Base-by-base conservation (phyloP, 1,140 invertebrate genomes). In the Drosophila oshimai region DNA sequence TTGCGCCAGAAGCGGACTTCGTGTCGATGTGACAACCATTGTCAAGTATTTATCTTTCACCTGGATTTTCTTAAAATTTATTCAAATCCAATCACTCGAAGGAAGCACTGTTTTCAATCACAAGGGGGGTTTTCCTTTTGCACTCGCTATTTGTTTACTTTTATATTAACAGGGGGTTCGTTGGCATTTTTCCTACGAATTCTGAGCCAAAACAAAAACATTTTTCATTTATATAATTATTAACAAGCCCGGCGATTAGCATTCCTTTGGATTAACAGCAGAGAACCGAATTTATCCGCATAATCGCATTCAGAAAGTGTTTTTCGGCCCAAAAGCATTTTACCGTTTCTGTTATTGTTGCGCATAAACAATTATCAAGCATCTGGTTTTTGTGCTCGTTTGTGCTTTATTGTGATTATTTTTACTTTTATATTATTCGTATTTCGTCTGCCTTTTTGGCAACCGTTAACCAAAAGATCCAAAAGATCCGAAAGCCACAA, bases 11-110 rank as follows among this genome's bases (percentile, higher is more conserved):
- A 88, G 60, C 15, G 79, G 86, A 68, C 73, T 89, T 24, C 86
- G 70, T 15, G 86, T 86, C 9, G 76, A 80, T 22, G 86, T 89
- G 41, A 89, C 86, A 36, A 89, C 86, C 86, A 89, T 89, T 13
- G 12, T 75, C 9, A 20, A 12, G 49, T 6, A 29, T 22, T 39
- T 33, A 33, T 26, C n/a, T 22, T 53, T 18, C 12, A 55, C 28
- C 31, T 26, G 9, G 24, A 15, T 41, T 31, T 24, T 33, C 9
- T 41, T 36, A 7, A 2, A 36, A 41, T 37, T 9, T 18, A 60
- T 24, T 42, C 10, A 15, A 20, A 49, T 31, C 13, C 20, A 36
- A 34, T 39, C 55, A 37, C 57, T 61, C 15, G 22, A 7, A 18
- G 6, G 22, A 7, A 18, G 6, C n/a, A 41, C 36, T 26, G n/a